These are phyloP conservation scores for Setophaga petechia DNA, from an alignment of 2,113 vertebrate genomes.

Conservation along the genomic window DNA sequence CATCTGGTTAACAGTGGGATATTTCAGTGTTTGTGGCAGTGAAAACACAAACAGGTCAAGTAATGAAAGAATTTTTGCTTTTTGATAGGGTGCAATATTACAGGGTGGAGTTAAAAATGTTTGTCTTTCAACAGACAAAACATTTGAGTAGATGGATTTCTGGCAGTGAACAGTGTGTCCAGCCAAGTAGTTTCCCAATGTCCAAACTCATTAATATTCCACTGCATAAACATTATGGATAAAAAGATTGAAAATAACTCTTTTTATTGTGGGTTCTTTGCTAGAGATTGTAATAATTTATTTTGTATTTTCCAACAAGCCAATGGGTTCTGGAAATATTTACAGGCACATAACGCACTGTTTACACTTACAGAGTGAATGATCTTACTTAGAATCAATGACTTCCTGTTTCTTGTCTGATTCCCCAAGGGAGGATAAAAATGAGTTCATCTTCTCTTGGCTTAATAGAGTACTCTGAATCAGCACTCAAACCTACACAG, in stretches of 20 bases:
- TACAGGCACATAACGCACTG: slow-evolving; percentile 69
- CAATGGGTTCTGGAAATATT: slow-evolving; percentile 70
- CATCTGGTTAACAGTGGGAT: slow-evolving; percentile 3
- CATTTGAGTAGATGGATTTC: slow-evolving; percentile 30
- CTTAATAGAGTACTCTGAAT: slow-evolving; percentile 60
- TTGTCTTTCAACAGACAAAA: slow-evolving; percentile 55
- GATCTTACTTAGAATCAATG: slow-evolving; percentile 75
- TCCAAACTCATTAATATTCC: slow-evolving; percentile 52
- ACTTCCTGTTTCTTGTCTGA: slow-evolving; percentile 78
- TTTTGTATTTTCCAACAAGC: slow-evolving; percentile 52
- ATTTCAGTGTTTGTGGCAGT: background rate
- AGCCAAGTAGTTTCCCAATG: slow-evolving; percentile 49
- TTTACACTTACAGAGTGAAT: slow-evolving; percentile 74
- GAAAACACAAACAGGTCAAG: background rate
- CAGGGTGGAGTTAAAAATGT: slow-evolving; percentile 49
- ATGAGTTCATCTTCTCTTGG: slow-evolving; percentile 67
- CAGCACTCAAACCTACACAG: slow-evolving; percentile 58
- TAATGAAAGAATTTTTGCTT: background rate
- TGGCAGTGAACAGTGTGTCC: slow-evolving; percentile 21
- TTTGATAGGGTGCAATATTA: background rate
- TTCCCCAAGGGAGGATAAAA: slow-evolving; percentile 70
- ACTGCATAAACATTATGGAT: slow-evolving; percentile 48
- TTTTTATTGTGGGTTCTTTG: slow-evolving; percentile 24
- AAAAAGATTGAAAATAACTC: slow-evolving; percentile 43
- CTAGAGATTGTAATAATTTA: slow-evolving; percentile 45